Base-by-base conservation (phyloP, 2,113 vertebrate species). In the Paramisgurnus dabryanus region DNA sequence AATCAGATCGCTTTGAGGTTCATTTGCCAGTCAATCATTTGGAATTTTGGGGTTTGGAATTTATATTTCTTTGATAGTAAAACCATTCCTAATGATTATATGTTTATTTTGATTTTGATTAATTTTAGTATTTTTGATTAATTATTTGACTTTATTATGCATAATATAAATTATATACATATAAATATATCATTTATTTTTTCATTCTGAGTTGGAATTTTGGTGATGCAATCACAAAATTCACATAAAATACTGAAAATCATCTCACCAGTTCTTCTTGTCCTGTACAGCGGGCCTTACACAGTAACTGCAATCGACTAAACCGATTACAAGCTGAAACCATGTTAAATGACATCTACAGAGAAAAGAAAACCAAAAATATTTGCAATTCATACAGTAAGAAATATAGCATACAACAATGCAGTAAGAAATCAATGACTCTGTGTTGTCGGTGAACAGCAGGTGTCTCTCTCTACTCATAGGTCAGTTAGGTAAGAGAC, bases 301-400 rank as follows among this genome's bases (percentile, higher is more conserved):
- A 88, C 39, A 87, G 72, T 58, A 93, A 72, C 70, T 82, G 85
- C 81, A 92, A 77, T 7, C 79, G 90, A 57, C 85, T 83, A 6
- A 94, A 84, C 3, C 90, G 87, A 79, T 90, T 93, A 78, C 93
- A 94, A 22, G 92, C 86, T 2, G 84, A 90, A 80, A 94, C 91
- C 91, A 93, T 92, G 79, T 93, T 90, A 64, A 85, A 93, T 67
- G 91, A 92, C 91, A 92, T 91, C 92, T 92, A 17, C 8, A 80
- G 11, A 49, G 27, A n/a, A 53, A 10, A 13, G 39, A 60, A 65
- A 12, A 58, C 17, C 7, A 58, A 9, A 9, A 50, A 9, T 0
- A 55, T 45, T 61, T 17, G 6, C 12, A 53, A 53, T 53, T 12
- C 4, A 53, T 12, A 53, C 12, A 34, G 2, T 34, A 34, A 41